phyloP scores from a whole-genome alignment of 92 coral and sea anemone species.

The Parazoanthus darwini region DNA sequence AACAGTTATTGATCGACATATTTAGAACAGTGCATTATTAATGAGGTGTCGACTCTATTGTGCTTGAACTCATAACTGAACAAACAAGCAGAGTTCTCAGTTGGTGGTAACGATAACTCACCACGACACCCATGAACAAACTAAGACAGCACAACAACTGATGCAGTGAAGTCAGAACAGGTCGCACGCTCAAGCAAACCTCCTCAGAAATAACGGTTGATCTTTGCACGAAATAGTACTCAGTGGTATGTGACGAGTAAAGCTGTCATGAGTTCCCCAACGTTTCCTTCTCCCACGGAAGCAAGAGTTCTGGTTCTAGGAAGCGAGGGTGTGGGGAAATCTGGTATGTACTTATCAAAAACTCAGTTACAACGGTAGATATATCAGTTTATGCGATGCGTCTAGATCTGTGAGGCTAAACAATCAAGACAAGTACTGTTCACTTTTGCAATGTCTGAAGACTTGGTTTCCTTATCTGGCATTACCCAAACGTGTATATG shows the following conservation, averaged over 20 bases:
- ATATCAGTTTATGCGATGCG: neutral
- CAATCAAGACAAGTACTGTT: neutral
- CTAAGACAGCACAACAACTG: neutral
- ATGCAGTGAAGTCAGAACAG: neutral
- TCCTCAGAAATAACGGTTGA: neutral
- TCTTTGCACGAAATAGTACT: neutral
- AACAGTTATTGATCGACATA: neutral
- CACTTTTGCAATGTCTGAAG: neutral
- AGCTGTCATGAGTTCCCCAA: conserved; percentile 51
- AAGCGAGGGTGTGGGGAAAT: conserved; percentile 91
- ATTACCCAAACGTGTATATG: neutral
- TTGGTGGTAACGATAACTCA: neutral
- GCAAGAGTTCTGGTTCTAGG: conserved; percentile 87
- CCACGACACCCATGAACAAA: neutral
- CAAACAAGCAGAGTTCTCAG: neutral
- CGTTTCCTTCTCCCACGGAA: conserved; percentile 67
- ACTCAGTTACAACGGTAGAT: too few relatives aligned
- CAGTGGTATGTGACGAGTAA: neutral
- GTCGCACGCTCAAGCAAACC: neutral
- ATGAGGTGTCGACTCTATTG: conserved; percentile 17
- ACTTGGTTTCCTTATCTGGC: neutral
- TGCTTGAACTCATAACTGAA: conserved; percentile 4
- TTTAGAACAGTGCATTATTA: neutral
- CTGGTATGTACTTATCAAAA: conserved; percentile 61
- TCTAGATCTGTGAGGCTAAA: neutral